Percentiles rank a stretch among this genome's conserved stretches.
phyloP scores from a whole-genome alignment of 2,888 invertebrate genomes.

The Leucozona laternaria region DNA sequence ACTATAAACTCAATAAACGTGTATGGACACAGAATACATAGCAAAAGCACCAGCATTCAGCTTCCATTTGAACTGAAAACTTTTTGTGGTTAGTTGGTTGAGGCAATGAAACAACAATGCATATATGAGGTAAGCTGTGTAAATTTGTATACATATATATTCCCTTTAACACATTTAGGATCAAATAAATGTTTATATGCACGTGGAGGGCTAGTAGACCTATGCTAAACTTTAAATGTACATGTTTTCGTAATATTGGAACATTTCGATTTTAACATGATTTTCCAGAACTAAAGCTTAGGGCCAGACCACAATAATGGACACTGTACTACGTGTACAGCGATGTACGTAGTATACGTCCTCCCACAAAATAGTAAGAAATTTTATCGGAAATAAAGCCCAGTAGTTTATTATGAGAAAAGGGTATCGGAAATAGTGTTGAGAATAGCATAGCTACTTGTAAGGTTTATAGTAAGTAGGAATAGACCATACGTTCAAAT shows the following conservation, averaged over 20 bases:
- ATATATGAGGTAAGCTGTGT: background rate
- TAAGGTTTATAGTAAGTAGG: too few species aligned
- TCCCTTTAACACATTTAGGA: background rate
- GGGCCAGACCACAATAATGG: background rate
- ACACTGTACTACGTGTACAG: background rate
- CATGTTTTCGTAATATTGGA: background rate
- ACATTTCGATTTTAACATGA: slow-evolving; percentile 1
- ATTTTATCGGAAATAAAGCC: background rate
- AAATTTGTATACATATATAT: background rate
- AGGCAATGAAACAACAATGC: background rate
- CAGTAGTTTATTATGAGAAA: too few species aligned
- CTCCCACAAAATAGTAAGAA: background rate
- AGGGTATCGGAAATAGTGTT: too few species aligned
- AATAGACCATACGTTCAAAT: too few species aligned
- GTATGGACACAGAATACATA: background rate
- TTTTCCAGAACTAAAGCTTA: background rate
- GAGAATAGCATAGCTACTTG: too few species aligned
- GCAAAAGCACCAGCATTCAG: background rate
- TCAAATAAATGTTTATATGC: background rate
- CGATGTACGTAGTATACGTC: too few species aligned
- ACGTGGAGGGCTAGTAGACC: background rate
- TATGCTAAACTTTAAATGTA: background rate
- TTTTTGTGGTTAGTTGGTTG: background rate
- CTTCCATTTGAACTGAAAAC: background rate
- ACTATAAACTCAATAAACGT: background rate